Evolutionary conservation across 2,888 invertebrate genomes (phyloP).

Genomic region (Epinotia bilunana): DNA sequence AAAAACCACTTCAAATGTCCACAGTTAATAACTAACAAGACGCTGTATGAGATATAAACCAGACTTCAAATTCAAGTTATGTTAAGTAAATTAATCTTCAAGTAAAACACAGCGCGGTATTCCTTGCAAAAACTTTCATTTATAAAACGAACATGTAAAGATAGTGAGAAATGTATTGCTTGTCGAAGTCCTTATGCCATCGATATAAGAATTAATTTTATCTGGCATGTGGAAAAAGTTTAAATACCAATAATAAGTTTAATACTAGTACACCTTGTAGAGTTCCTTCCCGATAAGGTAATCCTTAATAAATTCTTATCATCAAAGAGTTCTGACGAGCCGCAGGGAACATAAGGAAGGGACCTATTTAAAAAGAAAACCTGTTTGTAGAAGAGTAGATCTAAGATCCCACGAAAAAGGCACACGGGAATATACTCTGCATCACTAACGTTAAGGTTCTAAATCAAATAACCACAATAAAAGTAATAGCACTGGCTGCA

Average conservation of each 20-base stretch:
- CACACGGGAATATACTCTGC: not conserved
- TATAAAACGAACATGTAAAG: constrained; percentile 10
- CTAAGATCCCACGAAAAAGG: constrained; percentile 2
- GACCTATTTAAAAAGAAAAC: constrained; percentile 22
- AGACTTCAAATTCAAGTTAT: constrained; percentile 23
- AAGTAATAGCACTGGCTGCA: not conserved
- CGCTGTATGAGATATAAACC: not conserved
- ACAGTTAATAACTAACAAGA: constrained; percentile 3
- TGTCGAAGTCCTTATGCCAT: not conserved
- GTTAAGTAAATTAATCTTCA: constrained; percentile 24
- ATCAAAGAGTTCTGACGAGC: constrained; percentile 26
- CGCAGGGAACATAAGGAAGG: constrained; percentile 35
- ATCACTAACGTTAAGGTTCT: not conserved
- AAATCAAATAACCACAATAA: not conserved
- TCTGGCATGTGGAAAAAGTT: no score
- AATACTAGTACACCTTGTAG: constrained; percentile 24
- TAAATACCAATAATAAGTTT: no score
- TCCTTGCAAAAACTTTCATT: constrained; percentile 34
- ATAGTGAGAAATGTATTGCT: no score
- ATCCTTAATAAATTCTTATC: constrained; percentile 39
- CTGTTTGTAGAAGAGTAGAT: constrained; percentile 17
- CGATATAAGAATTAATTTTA: not conserved
- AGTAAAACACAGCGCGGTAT: constrained; percentile 23
- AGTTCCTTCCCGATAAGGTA: constrained; percentile 26
- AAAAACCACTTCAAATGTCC: not conserved